Conservation (phyloP, 2,888 invertebrate genomes). For the Ophion slaviceki region DNA sequence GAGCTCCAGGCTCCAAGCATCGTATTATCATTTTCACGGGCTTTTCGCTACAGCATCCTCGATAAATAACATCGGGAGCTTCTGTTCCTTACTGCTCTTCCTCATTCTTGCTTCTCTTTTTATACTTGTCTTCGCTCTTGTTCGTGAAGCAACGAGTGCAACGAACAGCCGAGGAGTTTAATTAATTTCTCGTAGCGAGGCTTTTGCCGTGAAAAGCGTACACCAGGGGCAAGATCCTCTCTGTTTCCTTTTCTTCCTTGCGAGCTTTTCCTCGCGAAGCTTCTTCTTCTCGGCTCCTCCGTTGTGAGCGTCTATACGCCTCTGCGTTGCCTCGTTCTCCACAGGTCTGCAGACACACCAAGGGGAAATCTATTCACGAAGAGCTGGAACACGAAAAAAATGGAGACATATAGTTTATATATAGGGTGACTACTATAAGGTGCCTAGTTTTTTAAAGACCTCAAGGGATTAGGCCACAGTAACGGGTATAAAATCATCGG, state of each 20-base stretch:
- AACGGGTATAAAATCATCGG: no score
- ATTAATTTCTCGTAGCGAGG: slow-evolving; percentile 61
- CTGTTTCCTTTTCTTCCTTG: slow-evolving; percentile 29
- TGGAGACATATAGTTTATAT: slow-evolving; percentile 10
- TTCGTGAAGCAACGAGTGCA: slow-evolving; percentile 34
- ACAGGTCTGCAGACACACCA: slow-evolving; percentile 24
- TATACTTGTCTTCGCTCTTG: slow-evolving; percentile 4
- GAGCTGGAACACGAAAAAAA: slow-evolving; percentile 23
- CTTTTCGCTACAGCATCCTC: slow-evolving; percentile 34
- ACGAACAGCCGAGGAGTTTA: slow-evolving; percentile 57
- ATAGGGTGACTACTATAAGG: neutral
- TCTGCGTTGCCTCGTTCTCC: slow-evolving; percentile 13
- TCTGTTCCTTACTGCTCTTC: slow-evolving; percentile 58
- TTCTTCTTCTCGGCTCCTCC: slow-evolving; percentile 21
- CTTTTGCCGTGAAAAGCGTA: slow-evolving; percentile 51
- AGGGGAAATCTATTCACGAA: slow-evolving; percentile 51
- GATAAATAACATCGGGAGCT: slow-evolving; percentile 59
- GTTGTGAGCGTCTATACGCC: slow-evolving; percentile 35
- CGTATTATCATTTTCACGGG: slow-evolving; percentile 55
- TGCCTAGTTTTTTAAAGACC: no score
- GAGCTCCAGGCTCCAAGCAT: neutral
- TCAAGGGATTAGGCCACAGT: no score
- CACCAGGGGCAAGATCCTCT: slow-evolving; percentile 39
- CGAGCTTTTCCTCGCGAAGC: slow-evolving; percentile 40
- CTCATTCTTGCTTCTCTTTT: slow-evolving; percentile 33